Conservation (phyloP, 2,888 invertebrate species). For the Acrocyrtus sp. region DNA sequence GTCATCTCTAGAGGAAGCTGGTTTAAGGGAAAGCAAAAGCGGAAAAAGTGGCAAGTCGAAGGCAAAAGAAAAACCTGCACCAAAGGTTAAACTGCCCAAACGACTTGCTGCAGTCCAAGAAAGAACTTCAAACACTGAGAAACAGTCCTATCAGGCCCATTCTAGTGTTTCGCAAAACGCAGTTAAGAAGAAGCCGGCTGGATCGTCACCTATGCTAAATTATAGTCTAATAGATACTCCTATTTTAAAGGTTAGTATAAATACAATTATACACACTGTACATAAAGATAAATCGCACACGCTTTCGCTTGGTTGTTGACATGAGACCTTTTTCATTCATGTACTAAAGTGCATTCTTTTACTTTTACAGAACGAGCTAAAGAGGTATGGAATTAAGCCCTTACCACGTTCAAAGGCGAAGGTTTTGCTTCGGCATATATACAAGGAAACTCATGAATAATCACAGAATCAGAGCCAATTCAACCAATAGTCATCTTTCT, state of each 20-base stretch:
- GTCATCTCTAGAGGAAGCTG: no score
- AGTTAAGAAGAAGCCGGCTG: background rate
- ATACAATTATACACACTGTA: no score
- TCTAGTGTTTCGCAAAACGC: background rate
- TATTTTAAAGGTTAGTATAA: constrained; percentile 67
- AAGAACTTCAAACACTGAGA: background rate
- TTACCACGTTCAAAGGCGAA: constrained; percentile 70
- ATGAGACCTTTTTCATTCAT: no score
- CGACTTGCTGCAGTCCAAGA: background rate
- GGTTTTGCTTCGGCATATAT: constrained; percentile 70
- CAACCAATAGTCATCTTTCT: no score
- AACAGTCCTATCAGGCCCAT: background rate
- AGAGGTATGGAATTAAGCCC: constrained; percentile 70
- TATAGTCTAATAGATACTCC: constrained; percentile 70
- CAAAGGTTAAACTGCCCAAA: constrained; percentile 4
- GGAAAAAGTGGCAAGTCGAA: background rate
- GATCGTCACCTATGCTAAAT: constrained; percentile 70
- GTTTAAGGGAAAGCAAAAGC: no score
- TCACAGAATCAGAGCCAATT: background rate
- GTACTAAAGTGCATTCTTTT: no score
- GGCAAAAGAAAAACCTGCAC: constrained; percentile 8
- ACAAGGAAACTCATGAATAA: constrained; percentile 69
- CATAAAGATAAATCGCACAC: no score
- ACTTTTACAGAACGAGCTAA: constrained; percentile 68
- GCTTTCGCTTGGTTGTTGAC: no score